These are phyloP conservation scores for Scaptomyza tumidula DNA, from an alignment of 2,888 invertebrate genomes.

Conservation along the genomic window DNA sequence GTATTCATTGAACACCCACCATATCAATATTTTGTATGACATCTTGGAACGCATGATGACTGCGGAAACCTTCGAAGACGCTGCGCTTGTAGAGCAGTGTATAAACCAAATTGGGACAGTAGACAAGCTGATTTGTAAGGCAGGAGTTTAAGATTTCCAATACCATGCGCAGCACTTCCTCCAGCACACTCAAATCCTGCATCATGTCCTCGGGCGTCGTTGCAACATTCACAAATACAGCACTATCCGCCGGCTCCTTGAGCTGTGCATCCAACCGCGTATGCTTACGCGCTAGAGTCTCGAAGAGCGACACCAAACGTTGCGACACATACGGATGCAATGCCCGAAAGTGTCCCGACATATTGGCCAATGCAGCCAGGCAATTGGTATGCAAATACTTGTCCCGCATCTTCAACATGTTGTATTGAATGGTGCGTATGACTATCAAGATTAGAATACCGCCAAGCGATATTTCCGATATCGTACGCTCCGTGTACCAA, in stretches of 20 bases:
- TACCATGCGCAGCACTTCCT: constrained; percentile 98
- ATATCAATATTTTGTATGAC: constrained; percentile 97
- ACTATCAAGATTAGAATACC: constrained; percentile 97
- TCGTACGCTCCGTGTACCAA: constrained; percentile 97
- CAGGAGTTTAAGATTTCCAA: constrained; percentile 98
- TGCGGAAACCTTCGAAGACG: constrained; percentile 93
- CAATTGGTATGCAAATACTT: constrained; percentile 99
- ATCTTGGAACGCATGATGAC: constrained; percentile 95
- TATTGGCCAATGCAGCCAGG: constrained; percentile 98
- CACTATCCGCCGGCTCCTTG: constrained; percentile 84
- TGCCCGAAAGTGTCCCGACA: constrained; percentile 96
- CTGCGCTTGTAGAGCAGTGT: constrained; percentile 96
- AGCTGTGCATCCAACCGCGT: constrained; percentile 88
- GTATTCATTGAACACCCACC: constrained; percentile 86
- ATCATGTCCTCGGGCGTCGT: constrained; percentile 85
- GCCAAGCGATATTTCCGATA: constrained; percentile 96
- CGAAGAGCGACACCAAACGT: constrained; percentile 95
- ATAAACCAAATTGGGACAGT: constrained; percentile 97
- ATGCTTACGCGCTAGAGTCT: constrained; percentile 95
- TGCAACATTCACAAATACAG: constrained; percentile 81
- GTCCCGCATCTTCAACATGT: constrained; percentile 97
- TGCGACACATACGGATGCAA: constrained; percentile 98
- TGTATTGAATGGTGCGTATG: constrained; percentile 98
- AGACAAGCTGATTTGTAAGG: constrained; percentile 92
- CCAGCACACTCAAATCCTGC: constrained; percentile 95